phyloP scores from a whole-genome alignment of 2,888 invertebrate species.

The Lepidocyrtoides sp. region DNA sequence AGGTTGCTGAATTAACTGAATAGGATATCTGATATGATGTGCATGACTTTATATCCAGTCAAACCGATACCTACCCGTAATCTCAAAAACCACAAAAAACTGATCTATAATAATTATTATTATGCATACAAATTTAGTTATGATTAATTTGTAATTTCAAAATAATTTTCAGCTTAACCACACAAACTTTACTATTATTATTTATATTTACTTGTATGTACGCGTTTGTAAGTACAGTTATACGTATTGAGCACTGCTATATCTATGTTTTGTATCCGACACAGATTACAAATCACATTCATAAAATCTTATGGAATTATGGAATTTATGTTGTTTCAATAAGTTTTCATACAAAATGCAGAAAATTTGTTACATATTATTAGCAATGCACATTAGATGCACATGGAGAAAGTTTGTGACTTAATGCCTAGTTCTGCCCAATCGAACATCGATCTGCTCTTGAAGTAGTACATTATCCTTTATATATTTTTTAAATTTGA shows the following conservation, averaged over 20 bases:
- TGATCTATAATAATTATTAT: no score
- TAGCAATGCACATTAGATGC: no score
- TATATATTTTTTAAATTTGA: no score
- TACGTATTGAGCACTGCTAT: conserved; percentile 25
- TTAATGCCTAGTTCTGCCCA: no score
- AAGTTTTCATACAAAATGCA: conserved; percentile 53
- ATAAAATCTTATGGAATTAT: conserved; percentile 12
- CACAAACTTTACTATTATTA: conserved; percentile 1
- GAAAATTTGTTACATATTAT: conserved; percentile 33
- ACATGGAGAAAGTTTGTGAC: no score
- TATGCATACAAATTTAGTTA: conserved; percentile 49
- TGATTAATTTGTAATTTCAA: conserved; percentile 49
- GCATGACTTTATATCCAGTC: conserved; percentile 77
- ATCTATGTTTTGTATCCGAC: conserved; percentile 3
- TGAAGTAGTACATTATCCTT: no score
- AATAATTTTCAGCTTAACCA: not conserved
- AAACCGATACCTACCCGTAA: conserved; percentile 77
- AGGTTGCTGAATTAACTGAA: no score
- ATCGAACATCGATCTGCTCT: no score
- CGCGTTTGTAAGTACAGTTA: conserved; percentile 46
- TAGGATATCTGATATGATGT: no score
- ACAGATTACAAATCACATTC: not conserved
- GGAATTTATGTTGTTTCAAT: conserved; percentile 12
- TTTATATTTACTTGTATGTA: conserved; percentile 30
- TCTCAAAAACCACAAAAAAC: conserved; percentile 80